Percentiles rank a stretch among this genome's conserved stretches.
phyloP scores from a whole-genome alignment of 2,888 invertebrate species.

The Coelinius sp. region DNA sequence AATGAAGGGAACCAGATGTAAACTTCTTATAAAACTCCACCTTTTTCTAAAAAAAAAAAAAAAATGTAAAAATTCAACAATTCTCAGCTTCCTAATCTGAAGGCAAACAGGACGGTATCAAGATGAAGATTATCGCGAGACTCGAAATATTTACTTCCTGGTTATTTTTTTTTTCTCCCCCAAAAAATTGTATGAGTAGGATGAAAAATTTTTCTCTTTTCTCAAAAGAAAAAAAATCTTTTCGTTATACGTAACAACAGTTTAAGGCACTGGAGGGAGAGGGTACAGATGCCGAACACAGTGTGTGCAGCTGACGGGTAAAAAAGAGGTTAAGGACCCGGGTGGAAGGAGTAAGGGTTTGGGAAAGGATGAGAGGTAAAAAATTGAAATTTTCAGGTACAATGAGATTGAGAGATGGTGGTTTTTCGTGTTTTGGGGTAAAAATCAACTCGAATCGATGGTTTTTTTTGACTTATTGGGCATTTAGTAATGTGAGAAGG shows the following conservation, averaged over 20 bases:
- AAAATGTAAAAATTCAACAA: background rate
- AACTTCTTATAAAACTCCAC: background rate
- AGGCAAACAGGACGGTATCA: conserved; percentile 4
- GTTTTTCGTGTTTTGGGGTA: background rate
- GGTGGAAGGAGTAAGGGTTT: conserved; percentile 43
- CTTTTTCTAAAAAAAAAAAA: background rate
- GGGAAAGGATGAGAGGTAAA: background rate
- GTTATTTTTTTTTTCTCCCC: background rate
- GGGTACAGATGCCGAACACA: conserved; percentile 65
- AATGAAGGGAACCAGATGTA: conserved; percentile 14
- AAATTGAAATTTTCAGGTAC: background rate
- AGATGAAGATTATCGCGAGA: conserved; percentile 12
- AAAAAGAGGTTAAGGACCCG: conserved; percentile 69
- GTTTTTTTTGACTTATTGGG: background rate
- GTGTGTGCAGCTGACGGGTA: conserved; percentile 66
- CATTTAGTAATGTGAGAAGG: background rate
- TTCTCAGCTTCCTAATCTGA: conserved; percentile 1
- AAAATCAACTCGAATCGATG: background rate
- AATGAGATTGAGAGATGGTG: background rate
- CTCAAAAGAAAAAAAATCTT: background rate
- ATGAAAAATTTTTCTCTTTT: background rate
- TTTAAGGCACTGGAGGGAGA: conserved; percentile 22
- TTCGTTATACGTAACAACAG: conserved; percentile 18
- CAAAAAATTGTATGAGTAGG: background rate
- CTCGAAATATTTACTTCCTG: conserved; percentile 17